Percentiles rank a stretch among this genome's conserved stretches.
phyloP scores from a whole-genome alignment of 2,113 vertebrate species.

The Podarcis raffonei region DNA sequence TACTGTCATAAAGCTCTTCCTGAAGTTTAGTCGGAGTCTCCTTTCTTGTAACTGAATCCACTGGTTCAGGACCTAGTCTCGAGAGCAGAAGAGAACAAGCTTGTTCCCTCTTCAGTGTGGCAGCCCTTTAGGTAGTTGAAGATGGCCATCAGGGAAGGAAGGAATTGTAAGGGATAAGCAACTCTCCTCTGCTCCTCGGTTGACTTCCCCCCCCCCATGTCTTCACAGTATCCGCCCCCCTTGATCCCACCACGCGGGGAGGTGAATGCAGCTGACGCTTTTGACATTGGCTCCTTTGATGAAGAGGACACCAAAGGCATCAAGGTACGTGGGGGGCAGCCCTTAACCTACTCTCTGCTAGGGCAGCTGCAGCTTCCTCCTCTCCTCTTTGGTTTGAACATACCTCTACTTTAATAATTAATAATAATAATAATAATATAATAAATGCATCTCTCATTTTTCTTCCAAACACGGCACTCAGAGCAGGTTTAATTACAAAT shows the following conservation, averaged over 20 bases:
- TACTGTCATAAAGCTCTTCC: no score
- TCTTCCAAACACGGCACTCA: not conserved
- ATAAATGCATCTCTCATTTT: not conserved
- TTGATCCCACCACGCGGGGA: constrained; percentile 76
- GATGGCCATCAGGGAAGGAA: no score
- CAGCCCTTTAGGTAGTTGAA: no score
- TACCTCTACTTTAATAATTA: not conserved
- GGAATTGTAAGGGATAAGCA: fast-evolving
- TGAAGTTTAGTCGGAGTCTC: no score
- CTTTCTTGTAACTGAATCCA: no score
- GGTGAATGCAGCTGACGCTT: constrained; percentile 76
- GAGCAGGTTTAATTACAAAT: not conserved
- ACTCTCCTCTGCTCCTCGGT: not conserved
- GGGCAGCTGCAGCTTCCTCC: not conserved
- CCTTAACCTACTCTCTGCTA: not conserved
- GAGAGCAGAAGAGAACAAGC: no score
- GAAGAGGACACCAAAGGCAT: constrained; percentile 82
- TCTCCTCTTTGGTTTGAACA: not conserved
- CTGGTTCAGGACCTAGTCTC: no score
- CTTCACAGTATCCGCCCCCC: constrained; percentile 68
- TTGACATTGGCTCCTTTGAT: constrained; percentile 80
- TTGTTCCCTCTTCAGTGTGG: no score
- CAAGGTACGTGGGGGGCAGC: constrained; percentile 65
- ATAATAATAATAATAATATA: no score
- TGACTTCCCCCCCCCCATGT: fast-evolving